phyloP scores from a whole-genome alignment of 2,113 vertebrate genomes.

The Leptodactylus fuscus region DNA sequence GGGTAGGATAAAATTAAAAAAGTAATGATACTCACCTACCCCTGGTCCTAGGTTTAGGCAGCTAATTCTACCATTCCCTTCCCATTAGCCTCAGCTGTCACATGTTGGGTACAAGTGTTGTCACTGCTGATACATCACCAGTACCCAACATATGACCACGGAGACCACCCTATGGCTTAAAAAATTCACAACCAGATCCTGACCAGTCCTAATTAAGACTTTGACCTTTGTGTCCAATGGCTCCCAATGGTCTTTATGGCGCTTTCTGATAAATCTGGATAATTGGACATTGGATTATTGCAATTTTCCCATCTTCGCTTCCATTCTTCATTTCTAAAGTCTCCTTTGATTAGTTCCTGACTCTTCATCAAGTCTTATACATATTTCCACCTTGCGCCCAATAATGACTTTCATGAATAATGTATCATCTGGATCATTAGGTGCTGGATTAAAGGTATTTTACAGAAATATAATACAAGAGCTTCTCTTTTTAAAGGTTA shows the following conservation, averaged over 20 bases:
- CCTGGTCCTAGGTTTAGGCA: no score
- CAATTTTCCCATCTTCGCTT: neutral
- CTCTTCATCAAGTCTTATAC: neutral
- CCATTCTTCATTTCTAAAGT: neutral
- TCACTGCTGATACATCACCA: no score
- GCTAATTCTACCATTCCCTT: no score
- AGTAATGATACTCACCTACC: no score
- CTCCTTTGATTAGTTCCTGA: neutral
- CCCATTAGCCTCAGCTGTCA: no score
- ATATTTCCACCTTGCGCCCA: neutral
- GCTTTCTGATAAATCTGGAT: neutral
- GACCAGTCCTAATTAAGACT: neutral
- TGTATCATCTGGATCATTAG: neutral
- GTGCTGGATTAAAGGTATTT: neutral
- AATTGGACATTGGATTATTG: neutral
- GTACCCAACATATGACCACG: no score
- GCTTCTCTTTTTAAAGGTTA: neutral
- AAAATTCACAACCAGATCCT: neutral
- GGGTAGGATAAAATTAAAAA: no score
- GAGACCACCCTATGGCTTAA: no score
- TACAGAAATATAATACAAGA: neutral
- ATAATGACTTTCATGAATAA: neutral
- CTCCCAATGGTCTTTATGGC: neutral
- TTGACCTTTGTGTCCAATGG: neutral
- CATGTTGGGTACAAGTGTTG: no score